Evolutionary conservation across 2,797 vertebrate species (phyloP).

Genomic region (Mormyrops attenuatus): DNA sequence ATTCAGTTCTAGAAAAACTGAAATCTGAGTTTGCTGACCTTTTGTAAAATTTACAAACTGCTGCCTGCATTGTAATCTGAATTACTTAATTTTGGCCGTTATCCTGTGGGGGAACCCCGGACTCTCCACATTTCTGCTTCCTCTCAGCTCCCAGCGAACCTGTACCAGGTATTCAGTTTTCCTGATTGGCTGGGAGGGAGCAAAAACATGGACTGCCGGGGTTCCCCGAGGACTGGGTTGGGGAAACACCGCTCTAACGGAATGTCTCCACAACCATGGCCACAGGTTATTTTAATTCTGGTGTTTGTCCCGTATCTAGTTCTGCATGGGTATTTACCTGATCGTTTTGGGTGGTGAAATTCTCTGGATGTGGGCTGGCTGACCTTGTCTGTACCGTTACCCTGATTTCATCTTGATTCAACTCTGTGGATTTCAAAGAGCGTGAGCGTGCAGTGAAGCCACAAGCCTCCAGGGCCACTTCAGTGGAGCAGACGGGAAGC

Average conservation of each 20-base stretch:
- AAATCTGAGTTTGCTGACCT: not conserved
- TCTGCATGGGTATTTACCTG: not conserved
- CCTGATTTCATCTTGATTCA: not conserved
- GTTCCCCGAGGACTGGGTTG: not conserved
- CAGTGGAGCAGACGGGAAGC: not conserved
- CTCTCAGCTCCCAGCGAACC: not conserved
- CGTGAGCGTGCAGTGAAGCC: not conserved
- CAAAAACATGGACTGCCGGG: not conserved
- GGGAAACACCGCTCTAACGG: not conserved
- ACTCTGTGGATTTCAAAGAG: not conserved
- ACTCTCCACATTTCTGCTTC: not conserved
- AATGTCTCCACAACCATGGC: not conserved
- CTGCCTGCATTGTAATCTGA: not conserved
- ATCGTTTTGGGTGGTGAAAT: not conserved
- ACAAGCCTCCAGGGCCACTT: not conserved
- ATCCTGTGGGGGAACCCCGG: not conserved
- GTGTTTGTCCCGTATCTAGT: not conserved
- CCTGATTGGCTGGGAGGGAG: not conserved
- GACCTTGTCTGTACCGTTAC: not conserved
- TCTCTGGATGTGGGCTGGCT: not conserved
- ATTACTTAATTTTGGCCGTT: not conserved
- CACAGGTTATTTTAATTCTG: not conserved
- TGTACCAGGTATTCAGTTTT: not conserved
- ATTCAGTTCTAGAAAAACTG: not conserved
- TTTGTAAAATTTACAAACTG: not conserved